Evolutionary conservation across 2,888 invertebrate species (phyloP).

Genomic region (Microdon myrmicae): DNA sequence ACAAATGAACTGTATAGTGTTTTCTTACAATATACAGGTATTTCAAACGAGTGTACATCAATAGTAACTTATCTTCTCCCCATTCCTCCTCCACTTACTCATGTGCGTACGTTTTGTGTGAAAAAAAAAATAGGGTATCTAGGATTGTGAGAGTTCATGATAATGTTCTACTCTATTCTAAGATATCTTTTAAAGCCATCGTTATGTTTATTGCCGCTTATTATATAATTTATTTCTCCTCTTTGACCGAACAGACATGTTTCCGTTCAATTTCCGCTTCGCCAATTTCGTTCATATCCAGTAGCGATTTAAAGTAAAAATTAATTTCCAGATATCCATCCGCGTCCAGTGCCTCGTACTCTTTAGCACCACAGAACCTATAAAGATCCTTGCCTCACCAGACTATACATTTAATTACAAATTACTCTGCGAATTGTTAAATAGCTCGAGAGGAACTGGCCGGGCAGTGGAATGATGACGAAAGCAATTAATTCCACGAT

Average conservation of each 20-base stretch:
- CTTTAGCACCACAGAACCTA: constrained; percentile 10
- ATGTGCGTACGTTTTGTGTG: too few species aligned
- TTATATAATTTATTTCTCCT: not conserved
- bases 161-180: too few species aligned
- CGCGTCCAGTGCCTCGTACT: not conserved
- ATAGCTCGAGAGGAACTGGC: constrained; percentile 28
- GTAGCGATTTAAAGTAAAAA: constrained; percentile 22
- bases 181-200: too few species aligned
- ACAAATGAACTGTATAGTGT: too few species aligned
- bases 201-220: too few species aligned
- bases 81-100: too few species aligned
- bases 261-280: constrained; percentile 26
- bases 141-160: too few species aligned
- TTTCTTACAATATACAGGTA: too few species aligned
- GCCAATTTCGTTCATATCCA: constrained; percentile 23
- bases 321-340: constrained; percentile 9
- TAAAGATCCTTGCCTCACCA: constrained; percentile 10
- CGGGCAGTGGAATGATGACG: constrained; percentile 10
- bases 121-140: too few species aligned
- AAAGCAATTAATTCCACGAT: constrained; percentile 44
- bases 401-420: constrained; percentile 35
- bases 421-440: constrained; percentile 43
- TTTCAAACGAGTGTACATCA: too few species aligned
- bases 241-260: constrained; percentile 2
- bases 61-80: too few species aligned